Conservation (phyloP, 2,113 vertebrate species). For the Plotosus lineatus region DNA sequence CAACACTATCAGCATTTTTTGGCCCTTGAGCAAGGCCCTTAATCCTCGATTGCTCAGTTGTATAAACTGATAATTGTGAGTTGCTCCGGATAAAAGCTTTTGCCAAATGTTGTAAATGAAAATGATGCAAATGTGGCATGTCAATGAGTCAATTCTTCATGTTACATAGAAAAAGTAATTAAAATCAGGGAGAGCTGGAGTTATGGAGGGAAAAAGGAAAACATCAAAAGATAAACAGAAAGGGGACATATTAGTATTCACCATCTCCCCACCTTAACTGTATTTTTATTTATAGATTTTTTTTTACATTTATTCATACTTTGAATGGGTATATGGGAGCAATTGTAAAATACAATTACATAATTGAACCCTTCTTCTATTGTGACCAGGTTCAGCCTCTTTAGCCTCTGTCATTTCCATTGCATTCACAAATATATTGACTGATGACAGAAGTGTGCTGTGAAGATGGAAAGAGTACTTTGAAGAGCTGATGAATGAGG, state of each 20-base stretch:
- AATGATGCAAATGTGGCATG: constrained; percentile 70
- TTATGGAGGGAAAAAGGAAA: constrained; percentile 28
- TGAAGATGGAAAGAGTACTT: no score
- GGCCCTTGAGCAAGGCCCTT: no score
- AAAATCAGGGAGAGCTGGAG: constrained; percentile 22
- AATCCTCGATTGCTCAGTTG: no score
- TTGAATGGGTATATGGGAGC: constrained; percentile 69
- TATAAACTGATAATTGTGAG: no score
- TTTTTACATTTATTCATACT: constrained; percentile 32
- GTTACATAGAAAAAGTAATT: constrained; percentile 28
- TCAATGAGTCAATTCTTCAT: constrained; percentile 68
- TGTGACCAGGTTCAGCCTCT: constrained; percentile 60
- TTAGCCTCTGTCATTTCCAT: constrained; percentile 62
- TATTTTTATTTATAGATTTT: no score
- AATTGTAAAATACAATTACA: constrained; percentile 73
- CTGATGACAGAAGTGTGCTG: no score
- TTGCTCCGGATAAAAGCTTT: no score
- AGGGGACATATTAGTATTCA: constrained; percentile 17
- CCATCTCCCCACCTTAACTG: constrained; percentile 39
- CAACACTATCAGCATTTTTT: no score
- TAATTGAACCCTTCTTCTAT: constrained; percentile 61
- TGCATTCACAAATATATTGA: no score
- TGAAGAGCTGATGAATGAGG: no score
- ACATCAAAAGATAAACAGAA: constrained; percentile 33
- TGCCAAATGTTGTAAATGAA: no score